Evolutionary conservation across 2,888 invertebrate genomes (phyloP).

Genomic region (Mesoligia furuncula): DNA sequence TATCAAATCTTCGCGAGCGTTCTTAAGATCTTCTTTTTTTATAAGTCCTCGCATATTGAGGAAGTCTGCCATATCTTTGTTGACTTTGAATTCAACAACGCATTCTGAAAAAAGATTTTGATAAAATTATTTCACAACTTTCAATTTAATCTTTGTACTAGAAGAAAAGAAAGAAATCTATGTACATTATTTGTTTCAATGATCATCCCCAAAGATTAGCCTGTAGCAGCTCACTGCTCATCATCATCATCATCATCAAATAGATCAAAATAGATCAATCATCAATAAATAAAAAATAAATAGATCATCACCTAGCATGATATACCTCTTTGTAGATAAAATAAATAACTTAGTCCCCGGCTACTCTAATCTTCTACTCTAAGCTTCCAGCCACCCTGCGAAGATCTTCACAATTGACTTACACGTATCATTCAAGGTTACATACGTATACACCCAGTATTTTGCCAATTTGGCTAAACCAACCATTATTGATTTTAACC

Average conservation of each 20-base stretch:
- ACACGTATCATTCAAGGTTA: neutral
- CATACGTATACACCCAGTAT: neutral
- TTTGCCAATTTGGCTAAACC: neutral
- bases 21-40: conserved; percentile 63
- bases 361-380: no score
- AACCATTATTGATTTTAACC: neutral
- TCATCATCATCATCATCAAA: no score
- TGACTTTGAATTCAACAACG: conserved; percentile 72
- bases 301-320: neutral
- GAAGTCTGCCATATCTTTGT: conserved; percentile 74
- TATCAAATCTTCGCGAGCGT: conserved; percentile 54
- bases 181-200: neutral
- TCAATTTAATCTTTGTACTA: neutral
- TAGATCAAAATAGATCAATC: no score
- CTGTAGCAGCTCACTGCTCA: neutral
- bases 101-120: conserved; percentile 73
- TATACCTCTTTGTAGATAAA: neutral
- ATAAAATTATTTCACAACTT: neutral
- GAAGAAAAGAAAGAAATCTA: neutral
- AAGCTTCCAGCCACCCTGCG: neutral
- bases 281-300: no score
- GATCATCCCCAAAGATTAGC: neutral
- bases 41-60: conserved; percentile 73
- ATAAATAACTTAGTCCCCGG: neutral
- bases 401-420: no score